phyloP scores from a whole-genome alignment of 2,113 vertebrate genomes.

The Falcunculus frontatus region DNA sequence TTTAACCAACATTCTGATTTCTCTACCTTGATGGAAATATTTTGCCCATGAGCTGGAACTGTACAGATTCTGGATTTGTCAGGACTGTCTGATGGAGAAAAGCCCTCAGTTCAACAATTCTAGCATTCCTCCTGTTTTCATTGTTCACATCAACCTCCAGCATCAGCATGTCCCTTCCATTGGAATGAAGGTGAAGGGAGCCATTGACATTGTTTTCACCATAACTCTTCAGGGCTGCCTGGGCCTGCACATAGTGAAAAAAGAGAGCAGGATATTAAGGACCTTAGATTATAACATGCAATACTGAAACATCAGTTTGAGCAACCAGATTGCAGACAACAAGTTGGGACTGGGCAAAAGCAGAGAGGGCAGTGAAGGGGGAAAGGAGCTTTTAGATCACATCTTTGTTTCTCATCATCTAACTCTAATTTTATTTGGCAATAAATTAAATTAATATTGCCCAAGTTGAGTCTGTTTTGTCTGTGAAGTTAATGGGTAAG shows the following conservation, averaged over 20 bases:
- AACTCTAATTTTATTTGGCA: background rate
- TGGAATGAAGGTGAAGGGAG: conserved; percentile 63
- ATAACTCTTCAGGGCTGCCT: conserved; percentile 38
- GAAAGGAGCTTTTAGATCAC: background rate
- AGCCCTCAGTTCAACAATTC: conserved; percentile 38
- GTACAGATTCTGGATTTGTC: conserved; percentile 26
- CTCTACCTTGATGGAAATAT: conserved; percentile 75
- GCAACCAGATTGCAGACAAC: background rate
- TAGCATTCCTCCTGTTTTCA: conserved; percentile 15
- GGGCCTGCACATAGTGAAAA: conserved; percentile 59
- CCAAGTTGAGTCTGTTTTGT: background rate
- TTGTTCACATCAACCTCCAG: conserved; percentile 66
- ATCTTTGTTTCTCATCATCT: background rate
- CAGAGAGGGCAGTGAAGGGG: rapidly evolving
- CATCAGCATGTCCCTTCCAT: conserved; percentile 58
- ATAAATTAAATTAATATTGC: background rate
- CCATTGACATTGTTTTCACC: conserved; percentile 47
- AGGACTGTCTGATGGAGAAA: conserved; percentile 73
- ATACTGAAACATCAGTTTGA: background rate
- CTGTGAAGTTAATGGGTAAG: background rate
- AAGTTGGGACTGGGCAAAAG: background rate
- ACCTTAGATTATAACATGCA: background rate
- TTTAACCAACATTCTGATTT: background rate
- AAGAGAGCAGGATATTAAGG: background rate
- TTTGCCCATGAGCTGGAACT: conserved; percentile 71